A percentile compares a stretch with the other conserved stretches of the same genome.
Evolutionary conservation across 1,140 invertebrate genomes (phyloP).

Genomic region (Callitettix versicolor): DNA sequence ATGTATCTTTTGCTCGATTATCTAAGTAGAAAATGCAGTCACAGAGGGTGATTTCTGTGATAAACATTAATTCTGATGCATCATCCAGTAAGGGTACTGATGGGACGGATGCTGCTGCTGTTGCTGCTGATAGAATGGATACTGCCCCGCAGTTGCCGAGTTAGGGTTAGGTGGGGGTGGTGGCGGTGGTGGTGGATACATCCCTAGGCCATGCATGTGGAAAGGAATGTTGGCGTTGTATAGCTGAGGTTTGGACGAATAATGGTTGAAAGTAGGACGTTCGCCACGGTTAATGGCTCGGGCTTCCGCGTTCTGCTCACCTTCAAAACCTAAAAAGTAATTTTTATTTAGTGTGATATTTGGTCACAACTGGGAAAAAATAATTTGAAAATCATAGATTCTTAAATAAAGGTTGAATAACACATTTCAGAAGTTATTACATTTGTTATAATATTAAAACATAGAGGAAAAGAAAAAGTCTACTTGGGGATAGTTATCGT

Average conservation of each 20-base stretch:
- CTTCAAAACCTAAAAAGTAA: too few species aligned
- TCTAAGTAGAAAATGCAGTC: too few species aligned
- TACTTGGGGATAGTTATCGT: too few species aligned
- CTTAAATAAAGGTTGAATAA: too few species aligned
- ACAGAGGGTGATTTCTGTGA: too few species aligned
- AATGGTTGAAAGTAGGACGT: constrained; percentile 22
- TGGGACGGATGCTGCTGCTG: neutral
- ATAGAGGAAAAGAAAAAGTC: too few species aligned
- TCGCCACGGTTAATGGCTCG: neutral
- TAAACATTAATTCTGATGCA: constrained; percentile 1
- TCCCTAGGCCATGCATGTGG: constrained; percentile 20
- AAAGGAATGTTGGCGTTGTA: constrained; percentile 22
- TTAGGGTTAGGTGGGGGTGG: constrained; percentile 13
- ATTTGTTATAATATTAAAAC: too few species aligned
- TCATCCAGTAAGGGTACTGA: constrained; percentile 8
- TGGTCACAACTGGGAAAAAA: too few species aligned
- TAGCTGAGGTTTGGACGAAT: constrained; percentile 22
- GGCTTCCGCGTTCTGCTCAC: neutral
- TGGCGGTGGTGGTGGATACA: constrained; percentile 22
- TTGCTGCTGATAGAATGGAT: constrained; percentile 4
- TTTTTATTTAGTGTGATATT: too few species aligned
- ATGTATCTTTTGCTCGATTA: too few species aligned
- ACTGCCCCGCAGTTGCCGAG: neutral
- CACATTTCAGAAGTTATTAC: too few species aligned
- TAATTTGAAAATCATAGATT: too few species aligned